These are phyloP conservation scores for Calliopsis andreniformis DNA, from an alignment of 1,140 invertebrate genomes.

Conservation along the genomic window DNA sequence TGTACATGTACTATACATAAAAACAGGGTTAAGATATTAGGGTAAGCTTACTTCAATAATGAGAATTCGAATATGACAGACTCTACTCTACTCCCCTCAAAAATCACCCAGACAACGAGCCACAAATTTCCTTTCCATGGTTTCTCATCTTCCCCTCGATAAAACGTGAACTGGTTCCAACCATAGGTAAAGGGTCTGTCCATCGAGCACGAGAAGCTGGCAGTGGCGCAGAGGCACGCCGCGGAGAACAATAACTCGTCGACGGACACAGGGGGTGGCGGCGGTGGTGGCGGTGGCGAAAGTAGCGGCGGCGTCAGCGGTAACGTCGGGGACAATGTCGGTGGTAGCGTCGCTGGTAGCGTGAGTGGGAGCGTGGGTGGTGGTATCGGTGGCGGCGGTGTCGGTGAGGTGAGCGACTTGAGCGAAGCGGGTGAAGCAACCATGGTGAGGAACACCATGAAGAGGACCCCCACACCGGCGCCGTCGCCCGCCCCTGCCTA, in stretches of 20 bases:
- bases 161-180: neutral
- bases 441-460: conserved; percentile 74
- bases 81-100: no score
- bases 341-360: conserved; percentile 63
- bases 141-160: neutral
- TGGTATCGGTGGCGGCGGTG: conserved; percentile 57
- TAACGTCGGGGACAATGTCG: conserved; percentile 55
- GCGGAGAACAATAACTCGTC: conserved; percentile 77
- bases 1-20: no score
- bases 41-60: no score
- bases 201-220: conserved; percentile 89
- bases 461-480: conserved; percentile 80
- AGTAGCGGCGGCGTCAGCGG: conserved; percentile 35
- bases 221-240: conserved; percentile 85
- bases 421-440: conserved; percentile 75
- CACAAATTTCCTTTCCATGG: no score
- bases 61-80: no score
- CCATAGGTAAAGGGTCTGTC: conserved; percentile 88
- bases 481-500: conserved; percentile 79
- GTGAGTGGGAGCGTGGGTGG: conserved; percentile 51
- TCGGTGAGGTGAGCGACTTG: conserved; percentile 60
- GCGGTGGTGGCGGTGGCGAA: conserved; percentile 34
- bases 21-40: no score
- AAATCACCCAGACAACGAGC: no score
- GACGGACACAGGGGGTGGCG: conserved; percentile 50